Evolutionary conservation across 2,113 vertebrate species (phyloP), one percentile per base, ranked within the genome.

Genomic region (Amphilophus citrinellus): DNA sequence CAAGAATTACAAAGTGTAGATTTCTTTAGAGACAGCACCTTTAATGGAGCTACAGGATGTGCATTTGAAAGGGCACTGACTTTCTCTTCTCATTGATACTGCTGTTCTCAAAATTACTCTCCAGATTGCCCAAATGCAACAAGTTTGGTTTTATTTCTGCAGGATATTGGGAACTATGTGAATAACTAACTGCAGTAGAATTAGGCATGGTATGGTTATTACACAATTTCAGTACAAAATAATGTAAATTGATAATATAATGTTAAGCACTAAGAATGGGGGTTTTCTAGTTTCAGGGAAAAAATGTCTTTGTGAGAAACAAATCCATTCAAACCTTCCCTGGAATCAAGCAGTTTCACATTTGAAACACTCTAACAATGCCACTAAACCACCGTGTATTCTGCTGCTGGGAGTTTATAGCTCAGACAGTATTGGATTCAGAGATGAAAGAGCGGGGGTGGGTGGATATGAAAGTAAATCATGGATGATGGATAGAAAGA

Each of bases 351-450:
- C 86, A 75, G 82, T 85, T 84, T 84, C 79, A 87, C 82, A 82
- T 86, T 76, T 87, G 71, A 90, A 83, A 84, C 66, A 27, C 73
- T 88, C 83, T 61, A 87, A 93, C 87, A 93, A 91, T 84, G 80
- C 76, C 77, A 80, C 89, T 89, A 91, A 94, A 91, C 68, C 90
- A 82, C 81, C 30, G 17, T 86, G 77, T 53, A 73, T 75, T 86
- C 76, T 81, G 83, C 89, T 86, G 63, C 89, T 84, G 88, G 89
- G 85, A 88, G 83, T 85, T 87, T 87, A 88, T 68, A 59, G 84
- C 88, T 87, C 60, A 61, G 65, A 86, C 87, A 85, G 80, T 53
- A 88, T 84, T 89, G 82, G 78, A 87, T 88, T 85, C 81, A 61
- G 85, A 92, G 89, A 93, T 88, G 88, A 91, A 91, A 91, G 85